A percentile compares a stretch with the other conserved stretches of the same genome.
phyloP scores from a whole-genome alignment of 2,797 vertebrate species.

The Pygocentrus nattereri region DNA sequence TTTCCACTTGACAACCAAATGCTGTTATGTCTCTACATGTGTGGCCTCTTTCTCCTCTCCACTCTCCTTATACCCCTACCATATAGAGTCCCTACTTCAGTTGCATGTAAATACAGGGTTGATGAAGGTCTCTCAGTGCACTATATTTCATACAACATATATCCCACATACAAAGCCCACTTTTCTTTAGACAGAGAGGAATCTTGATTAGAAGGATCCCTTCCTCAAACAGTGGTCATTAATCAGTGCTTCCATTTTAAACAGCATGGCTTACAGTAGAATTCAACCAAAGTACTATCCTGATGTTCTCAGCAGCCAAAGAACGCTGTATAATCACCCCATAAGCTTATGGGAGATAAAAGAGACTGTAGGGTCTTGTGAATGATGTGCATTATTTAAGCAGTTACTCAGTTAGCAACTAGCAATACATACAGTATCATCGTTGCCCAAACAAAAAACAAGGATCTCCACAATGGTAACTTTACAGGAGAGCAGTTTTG shows the following conservation, averaged over 20 bases:
- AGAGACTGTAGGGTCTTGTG: not conserved
- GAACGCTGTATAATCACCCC: not conserved
- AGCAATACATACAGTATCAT: too few species aligned
- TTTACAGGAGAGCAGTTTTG: too few species aligned
- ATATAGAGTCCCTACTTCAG: not conserved
- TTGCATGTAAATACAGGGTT: not conserved
- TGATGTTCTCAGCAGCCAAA: not conserved
- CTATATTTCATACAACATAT: not conserved
- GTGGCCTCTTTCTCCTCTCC: not conserved
- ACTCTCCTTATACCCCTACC: not conserved
- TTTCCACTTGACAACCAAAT: not conserved
- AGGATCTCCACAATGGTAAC: too few species aligned
- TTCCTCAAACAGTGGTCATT: not conserved
- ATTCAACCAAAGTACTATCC: not conserved
- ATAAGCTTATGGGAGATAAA: not conserved
- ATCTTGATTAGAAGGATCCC: not conserved
- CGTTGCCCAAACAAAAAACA: too few species aligned
- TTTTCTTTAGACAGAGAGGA: not conserved
- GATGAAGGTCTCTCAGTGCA: not conserved
- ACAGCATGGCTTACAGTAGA: not conserved
- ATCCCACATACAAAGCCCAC: not conserved
- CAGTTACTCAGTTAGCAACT: not conserved
- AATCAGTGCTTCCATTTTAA: not conserved
- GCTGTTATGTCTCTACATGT: not conserved
- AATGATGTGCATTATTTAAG: not conserved